Conservation (phyloP, 2,797 vertebrate genomes). For the Gymnoscopelus braueri region DNA sequence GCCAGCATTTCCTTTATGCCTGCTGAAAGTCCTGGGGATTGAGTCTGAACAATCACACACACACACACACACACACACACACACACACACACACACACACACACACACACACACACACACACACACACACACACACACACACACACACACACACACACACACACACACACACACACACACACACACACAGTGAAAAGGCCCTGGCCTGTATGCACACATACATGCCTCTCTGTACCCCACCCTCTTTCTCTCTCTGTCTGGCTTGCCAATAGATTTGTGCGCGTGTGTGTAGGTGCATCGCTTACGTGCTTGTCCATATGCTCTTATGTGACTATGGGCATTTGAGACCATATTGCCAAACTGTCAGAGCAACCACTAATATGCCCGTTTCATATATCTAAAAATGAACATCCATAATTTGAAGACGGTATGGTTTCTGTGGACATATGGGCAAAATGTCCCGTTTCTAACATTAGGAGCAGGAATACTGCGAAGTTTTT, state of each 20-base stretch:
- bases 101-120: constrained; percentile 23
- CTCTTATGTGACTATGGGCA: constrained; percentile 5
- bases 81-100: constrained; percentile 26
- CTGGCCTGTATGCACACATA: constrained; percentile 37
- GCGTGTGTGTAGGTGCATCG: constrained; percentile 28
- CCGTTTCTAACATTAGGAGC: no score
- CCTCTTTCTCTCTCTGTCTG: not conserved
- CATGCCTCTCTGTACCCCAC: constrained; percentile 46
- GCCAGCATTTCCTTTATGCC: constrained; percentile 76
- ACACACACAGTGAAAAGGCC: constrained; percentile 9
- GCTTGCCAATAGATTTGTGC: not conserved
- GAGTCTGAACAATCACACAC: constrained; percentile 69
- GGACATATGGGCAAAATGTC: no score
- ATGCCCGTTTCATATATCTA: no score
- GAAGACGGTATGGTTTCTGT: no score
- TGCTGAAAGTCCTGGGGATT: constrained; percentile 78
- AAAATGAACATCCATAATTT: no score
- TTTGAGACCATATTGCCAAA: not conserved
- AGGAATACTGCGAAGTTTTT: no score
- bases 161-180: constrained; percentile 13
- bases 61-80: not conserved
- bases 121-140: constrained; percentile 39
- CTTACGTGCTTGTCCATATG: constrained; percentile 33
- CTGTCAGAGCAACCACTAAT: no score
- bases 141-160: constrained; percentile 19